A percentile compares a stretch with the other conserved stretches of the same genome.
These are phyloP conservation scores for Nemoura dubitans DNA, from an alignment of 2,888 invertebrate species.

Conservation along the genomic window DNA sequence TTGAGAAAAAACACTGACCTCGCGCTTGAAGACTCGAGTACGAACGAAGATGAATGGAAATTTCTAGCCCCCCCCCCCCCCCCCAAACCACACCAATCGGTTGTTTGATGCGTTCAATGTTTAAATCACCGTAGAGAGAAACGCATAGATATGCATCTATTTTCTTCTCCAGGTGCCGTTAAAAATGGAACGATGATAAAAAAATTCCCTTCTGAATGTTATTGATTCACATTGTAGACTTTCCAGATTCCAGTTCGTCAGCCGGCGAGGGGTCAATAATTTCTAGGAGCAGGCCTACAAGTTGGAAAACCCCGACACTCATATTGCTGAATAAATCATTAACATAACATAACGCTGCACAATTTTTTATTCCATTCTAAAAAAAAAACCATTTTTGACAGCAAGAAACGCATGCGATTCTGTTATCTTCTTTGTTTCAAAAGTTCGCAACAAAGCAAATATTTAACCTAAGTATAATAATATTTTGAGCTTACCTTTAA, in stretches of 20 bases:
- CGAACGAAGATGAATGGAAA: too few species aligned
- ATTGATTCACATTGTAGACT: background rate
- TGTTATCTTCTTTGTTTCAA: background rate
- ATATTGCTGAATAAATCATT: background rate
- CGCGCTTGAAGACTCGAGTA: too few species aligned
- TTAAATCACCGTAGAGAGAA: too few species aligned
- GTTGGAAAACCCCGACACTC: background rate
- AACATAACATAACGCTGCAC: background rate
- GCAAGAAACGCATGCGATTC: background rate
- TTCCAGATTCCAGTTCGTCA: too few species aligned
- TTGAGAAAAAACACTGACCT: too few species aligned
- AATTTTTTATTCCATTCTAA: too few species aligned
- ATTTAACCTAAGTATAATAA: background rate
- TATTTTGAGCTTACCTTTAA: background rate
- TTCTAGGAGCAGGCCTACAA: background rate
- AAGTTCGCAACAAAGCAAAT: background rate
- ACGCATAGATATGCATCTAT: too few species aligned
- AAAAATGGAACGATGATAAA: background rate
- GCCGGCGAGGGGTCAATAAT: conserved; percentile 3
- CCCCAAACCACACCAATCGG: too few species aligned
- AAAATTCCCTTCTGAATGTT: background rate
- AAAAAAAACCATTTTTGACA: too few species aligned
- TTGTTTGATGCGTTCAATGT: too few species aligned
- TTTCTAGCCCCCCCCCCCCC: too few species aligned
- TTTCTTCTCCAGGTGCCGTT: too few species aligned